Base-by-base conservation (phyloP, 2,888 invertebrate species). In the Calephelis perditalis region DNA sequence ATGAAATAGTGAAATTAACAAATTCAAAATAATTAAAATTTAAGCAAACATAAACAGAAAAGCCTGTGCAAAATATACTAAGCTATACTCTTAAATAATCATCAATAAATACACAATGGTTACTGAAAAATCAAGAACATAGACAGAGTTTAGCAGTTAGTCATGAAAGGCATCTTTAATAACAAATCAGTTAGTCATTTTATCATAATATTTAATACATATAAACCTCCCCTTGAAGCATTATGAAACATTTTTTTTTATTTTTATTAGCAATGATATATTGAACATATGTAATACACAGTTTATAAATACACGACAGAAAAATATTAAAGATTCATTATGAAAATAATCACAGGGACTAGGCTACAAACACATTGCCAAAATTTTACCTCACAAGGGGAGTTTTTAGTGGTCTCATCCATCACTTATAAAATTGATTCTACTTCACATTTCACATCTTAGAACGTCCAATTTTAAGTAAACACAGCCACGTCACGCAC, bases 361-460 rank as follows among this genome's bases (percentile, higher is more conserved):
- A 65, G 55, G 71, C 73, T 79, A 73, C 71, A 75, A 76, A 75
- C 60, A 78, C 66, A 77, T 74, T 70, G 75, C 77, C 74, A 78
- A 77, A 75, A 76, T 78, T 80, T 90, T 90, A 90, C 90, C 90
- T 90, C 82, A 85, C 86, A 89, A 81, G 87, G 87, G 79, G 87
- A 87, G 78, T 77, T 85, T 79, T 82, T 86, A 80, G 74, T 79
- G 78, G 79, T 84, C 74, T 84, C 84, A 85, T 90, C 89, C 90
- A 90, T 90, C 73, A 81, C 85, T 86, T 73, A 81, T 73, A 68
- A 76, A 80, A 73, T 73, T 78, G 77, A 80, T 73, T 76, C 78
- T 84, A 86, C 74, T 81, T 82, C 82, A 84, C 76, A 82, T 80
- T 77, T 86, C 86, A 84, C 84, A 85, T 84, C 75, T 79, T 79